Evolutionary conservation across 2,888 invertebrate genomes (phyloP).

Genomic region (Ceraclea dissimilis): DNA sequence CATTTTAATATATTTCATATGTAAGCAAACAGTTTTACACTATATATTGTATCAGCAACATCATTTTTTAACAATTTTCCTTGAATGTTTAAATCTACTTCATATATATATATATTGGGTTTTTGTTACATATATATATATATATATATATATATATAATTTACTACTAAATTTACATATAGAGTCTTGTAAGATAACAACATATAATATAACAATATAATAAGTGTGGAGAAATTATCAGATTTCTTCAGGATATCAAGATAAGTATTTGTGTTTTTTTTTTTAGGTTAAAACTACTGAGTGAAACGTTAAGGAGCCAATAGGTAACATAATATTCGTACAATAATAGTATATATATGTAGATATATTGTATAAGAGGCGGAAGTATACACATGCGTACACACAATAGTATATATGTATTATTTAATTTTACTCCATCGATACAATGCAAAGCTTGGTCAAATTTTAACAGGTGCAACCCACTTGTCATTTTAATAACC

Average conservation of each 20-base stretch:
- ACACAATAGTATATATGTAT: neutral
- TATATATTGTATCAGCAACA: constrained; percentile 13
- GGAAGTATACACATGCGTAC: constrained; percentile 6
- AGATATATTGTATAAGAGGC: constrained; percentile 16
- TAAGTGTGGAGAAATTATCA: constrained; percentile 4
- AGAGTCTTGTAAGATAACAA: constrained; percentile 19
- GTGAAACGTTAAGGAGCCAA: too few relatives aligned
- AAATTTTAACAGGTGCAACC: neutral
- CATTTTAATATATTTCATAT: neutral
- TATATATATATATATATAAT: constrained; percentile 7
- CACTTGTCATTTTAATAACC: too few relatives aligned
- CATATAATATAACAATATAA: constrained; percentile 15
- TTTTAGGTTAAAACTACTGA: too few relatives aligned
- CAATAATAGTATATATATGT: neutral
- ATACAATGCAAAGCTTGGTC: constrained; percentile 20
- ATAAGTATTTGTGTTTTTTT: too few relatives aligned
- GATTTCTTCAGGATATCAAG: too few relatives aligned
- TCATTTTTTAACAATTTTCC: constrained; percentile 11
- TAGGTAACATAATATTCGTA: neutral
- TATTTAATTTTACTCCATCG: neutral
- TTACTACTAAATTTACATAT: constrained; percentile 18
- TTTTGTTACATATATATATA: neutral
- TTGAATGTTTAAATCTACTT: too few relatives aligned
- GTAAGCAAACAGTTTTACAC: constrained; percentile 11
- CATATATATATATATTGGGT: constrained; percentile 2